Evolutionary conservation across 2,888 invertebrate genomes (phyloP).

Genomic region (Agrochola circellaris): DNA sequence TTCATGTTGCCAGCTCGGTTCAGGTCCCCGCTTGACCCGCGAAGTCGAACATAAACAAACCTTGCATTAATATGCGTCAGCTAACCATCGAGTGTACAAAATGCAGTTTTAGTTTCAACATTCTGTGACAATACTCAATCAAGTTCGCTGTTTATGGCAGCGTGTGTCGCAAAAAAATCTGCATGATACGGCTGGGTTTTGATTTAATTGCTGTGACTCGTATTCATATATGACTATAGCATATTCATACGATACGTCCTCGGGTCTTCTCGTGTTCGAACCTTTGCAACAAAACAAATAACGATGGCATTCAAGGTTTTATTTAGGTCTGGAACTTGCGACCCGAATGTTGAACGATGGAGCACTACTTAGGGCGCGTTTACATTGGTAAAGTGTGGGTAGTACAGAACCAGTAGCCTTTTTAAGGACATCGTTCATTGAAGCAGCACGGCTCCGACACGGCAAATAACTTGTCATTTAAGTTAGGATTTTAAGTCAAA

Average conservation of each 20-base stretch:
- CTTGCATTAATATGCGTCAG: neutral
- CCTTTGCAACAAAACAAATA: neutral
- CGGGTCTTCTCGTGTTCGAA: neutral
- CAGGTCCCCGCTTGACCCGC: neutral
- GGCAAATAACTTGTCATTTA: no score
- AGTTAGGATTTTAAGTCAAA: no score
- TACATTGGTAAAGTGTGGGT: neutral
- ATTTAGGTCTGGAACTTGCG: neutral
- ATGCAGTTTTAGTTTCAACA: slow-evolving; percentile 7
- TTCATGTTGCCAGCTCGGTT: neutral
- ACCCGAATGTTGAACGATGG: neutral
- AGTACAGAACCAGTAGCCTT: neutral
- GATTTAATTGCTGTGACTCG: slow-evolving; percentile 24
- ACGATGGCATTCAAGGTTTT: neutral
- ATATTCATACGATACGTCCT: slow-evolving; percentile 11
- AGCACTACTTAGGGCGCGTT: neutral
- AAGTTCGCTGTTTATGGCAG: slow-evolving; percentile 62
- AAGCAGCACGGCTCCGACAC: no score
- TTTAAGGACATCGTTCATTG: neutral
- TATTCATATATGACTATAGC: slow-evolving; percentile 12
- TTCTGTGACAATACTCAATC: slow-evolving; percentile 58
- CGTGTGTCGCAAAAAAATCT: slow-evolving; percentile 22
- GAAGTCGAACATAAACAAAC: slow-evolving; percentile 2
- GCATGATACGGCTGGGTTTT: slow-evolving; percentile 5
- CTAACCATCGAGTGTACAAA: neutral